Conservation (phyloP, 2,888 invertebrate genomes). For the Melikaiella ostensackeni region DNA sequence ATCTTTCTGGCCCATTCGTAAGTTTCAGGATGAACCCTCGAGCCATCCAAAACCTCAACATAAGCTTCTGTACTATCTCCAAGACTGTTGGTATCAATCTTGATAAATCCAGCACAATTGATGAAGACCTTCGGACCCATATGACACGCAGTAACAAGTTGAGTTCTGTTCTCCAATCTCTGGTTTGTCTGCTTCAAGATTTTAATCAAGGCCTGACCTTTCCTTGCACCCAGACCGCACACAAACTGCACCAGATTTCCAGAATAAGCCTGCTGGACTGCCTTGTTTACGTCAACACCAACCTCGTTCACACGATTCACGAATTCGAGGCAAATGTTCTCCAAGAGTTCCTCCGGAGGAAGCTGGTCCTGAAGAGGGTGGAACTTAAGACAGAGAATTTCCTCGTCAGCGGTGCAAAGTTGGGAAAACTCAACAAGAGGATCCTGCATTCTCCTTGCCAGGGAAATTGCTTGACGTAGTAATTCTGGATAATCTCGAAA, state of each 20-base stretch:
- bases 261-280: constrained; percentile 92
- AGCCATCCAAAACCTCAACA: constrained; percentile 97
- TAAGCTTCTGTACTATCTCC: constrained; percentile 97
- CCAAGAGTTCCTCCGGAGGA: constrained; percentile 90
- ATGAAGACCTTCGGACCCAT: constrained; percentile 99
- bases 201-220: constrained; percentile 92
- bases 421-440: constrained; percentile 98
- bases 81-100: constrained; percentile 97
- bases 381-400: constrained; percentile 95
- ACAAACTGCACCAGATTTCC: constrained; percentile 96
- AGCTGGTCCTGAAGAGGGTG: constrained; percentile 91
- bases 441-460: constrained; percentile 95
- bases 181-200: constrained; percentile 94
- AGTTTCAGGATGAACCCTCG: constrained; percentile 98
- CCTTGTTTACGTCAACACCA: constrained; percentile 97
- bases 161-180: constrained; percentile 95
- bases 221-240: constrained; percentile 97
- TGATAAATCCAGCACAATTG: constrained; percentile 99
- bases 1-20: constrained; percentile 99
- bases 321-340: constrained; percentile 91
- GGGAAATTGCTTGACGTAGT: constrained; percentile 93
- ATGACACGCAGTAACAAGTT: constrained; percentile 93
- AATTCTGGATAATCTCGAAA: constrained; percentile 96
- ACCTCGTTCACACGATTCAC: constrained; percentile 98
- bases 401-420: constrained; percentile 96